Percentiles rank a stretch among this genome's conserved stretches.
Conservation (phyloP, 2,888 invertebrate genomes). For the Copidosoma aretas region DNA sequence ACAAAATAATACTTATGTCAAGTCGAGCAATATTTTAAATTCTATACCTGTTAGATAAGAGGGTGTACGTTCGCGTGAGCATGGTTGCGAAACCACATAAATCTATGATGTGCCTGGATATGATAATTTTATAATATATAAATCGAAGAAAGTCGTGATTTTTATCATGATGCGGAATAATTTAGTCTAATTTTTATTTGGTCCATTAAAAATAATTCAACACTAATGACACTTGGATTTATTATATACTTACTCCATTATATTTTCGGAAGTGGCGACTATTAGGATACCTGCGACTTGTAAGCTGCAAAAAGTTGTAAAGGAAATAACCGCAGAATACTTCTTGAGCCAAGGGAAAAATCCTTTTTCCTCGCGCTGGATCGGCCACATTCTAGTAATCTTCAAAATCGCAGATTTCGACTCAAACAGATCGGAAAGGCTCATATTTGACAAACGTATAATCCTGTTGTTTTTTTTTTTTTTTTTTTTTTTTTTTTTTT, state of each 20-base stretch:
- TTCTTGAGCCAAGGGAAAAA: not conserved
- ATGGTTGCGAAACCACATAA: not conserved
- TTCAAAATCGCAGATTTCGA: not conserved
- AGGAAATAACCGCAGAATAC: not conserved
- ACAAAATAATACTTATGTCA: no score
- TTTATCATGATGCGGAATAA: no score
- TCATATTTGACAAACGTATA: no score
- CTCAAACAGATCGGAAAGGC: no score
- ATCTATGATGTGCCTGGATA: not conserved
- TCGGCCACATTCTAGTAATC: not conserved
- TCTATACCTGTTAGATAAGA: not conserved
- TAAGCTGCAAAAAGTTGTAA: not conserved
- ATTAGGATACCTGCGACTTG: not conserved
- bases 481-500: no score
- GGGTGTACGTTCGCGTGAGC: not conserved
- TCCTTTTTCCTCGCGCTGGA: not conserved
- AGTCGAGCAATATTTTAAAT: no score
- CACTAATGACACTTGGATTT: no score
- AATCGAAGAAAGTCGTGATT: no score
- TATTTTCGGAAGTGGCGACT: not conserved
- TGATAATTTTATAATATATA: no score
- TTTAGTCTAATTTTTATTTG: no score
- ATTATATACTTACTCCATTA: not conserved
- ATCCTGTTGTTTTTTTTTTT: no score
- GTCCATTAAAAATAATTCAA: no score